A percentile compares a stretch with the other conserved stretches of the same genome.
Conservation (phyloP, 2,797 vertebrate genomes). For the Crypturellus tataupa region DNA sequence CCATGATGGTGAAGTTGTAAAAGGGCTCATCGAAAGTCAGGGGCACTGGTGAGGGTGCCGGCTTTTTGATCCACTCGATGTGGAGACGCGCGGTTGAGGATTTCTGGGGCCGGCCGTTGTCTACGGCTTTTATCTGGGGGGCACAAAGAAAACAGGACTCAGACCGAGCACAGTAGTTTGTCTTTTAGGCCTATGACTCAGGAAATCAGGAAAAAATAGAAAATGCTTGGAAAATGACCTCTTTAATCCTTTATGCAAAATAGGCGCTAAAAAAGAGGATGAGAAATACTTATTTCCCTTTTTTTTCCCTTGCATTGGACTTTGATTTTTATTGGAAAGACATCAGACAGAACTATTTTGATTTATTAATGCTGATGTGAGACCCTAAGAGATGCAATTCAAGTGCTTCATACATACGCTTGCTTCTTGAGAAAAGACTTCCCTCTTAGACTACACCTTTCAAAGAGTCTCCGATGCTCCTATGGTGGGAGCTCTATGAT, state of each 20-base stretch:
- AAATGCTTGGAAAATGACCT: not conserved
- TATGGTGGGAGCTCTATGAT: not conserved
- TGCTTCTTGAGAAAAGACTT: not conserved
- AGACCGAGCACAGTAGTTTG: not conserved
- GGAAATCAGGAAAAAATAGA: fast-evolving
- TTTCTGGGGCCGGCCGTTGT: conserved; percentile 96
- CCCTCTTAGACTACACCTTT: not conserved
- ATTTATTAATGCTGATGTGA: not conserved
- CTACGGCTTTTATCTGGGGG: conserved; percentile 93
- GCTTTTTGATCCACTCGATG: conserved; percentile 95
- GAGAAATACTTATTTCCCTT: not conserved
- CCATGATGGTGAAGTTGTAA: conserved; percentile 97
- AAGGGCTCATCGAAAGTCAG: conserved; percentile 91
- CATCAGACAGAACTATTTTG: not conserved
- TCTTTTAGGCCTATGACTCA: not conserved
- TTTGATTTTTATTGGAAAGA: not conserved
- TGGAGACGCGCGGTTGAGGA: conserved; percentile 93
- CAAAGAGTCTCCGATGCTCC: not conserved
- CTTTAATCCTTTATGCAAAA: not conserved
- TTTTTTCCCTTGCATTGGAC: not conserved
- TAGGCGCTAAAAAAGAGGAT: not conserved
- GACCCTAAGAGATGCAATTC: not conserved
- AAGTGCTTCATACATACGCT: not conserved
- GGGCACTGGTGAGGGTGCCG: conserved; percentile 75
- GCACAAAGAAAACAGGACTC: conserved; percentile 46